Evolutionary conservation across 2,797 vertebrate genomes (phyloP).

Genomic region (Dermochelys coriacea): DNA sequence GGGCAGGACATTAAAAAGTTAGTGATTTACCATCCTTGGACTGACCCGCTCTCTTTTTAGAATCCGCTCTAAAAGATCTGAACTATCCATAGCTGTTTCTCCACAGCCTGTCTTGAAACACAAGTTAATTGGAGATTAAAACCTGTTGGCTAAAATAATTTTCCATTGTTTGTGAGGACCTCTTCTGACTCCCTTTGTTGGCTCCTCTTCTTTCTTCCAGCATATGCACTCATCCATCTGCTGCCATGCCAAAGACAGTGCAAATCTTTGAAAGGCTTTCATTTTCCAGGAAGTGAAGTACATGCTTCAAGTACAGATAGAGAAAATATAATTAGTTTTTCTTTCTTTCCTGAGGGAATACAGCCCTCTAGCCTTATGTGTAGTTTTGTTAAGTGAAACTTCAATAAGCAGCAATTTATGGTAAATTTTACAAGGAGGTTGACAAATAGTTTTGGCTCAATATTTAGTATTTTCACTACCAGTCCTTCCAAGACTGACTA

Average conservation of each 20-base stretch:
- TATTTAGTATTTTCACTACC: neutral
- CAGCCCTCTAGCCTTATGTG: neutral
- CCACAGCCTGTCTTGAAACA: neutral
- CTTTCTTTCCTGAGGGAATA: conserved; percentile 43
- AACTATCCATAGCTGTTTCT: neutral
- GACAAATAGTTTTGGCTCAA: neutral
- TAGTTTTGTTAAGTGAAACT: neutral
- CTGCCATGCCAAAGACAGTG: neutral
- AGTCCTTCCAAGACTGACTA: neutral
- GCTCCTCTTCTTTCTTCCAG: neutral
- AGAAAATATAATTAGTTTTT: neutral
- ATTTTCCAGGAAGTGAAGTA: neutral
- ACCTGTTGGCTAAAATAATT: conserved; percentile 11
- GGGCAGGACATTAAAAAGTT: neutral
- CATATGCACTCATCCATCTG: neutral
- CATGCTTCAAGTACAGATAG: conserved; percentile 5
- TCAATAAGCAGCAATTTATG: neutral
- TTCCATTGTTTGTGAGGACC: neutral
- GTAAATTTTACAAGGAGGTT: neutral
- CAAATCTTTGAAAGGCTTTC: neutral
- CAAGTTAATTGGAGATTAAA: conserved; percentile 21
- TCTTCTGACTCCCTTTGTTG: neutral
- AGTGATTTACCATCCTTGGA: neutral
- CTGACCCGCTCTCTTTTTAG: neutral
- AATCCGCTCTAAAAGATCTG: neutral